Conservation (phyloP, 2,888 invertebrate genomes). For the Steinernema carpocapsae region DNA sequence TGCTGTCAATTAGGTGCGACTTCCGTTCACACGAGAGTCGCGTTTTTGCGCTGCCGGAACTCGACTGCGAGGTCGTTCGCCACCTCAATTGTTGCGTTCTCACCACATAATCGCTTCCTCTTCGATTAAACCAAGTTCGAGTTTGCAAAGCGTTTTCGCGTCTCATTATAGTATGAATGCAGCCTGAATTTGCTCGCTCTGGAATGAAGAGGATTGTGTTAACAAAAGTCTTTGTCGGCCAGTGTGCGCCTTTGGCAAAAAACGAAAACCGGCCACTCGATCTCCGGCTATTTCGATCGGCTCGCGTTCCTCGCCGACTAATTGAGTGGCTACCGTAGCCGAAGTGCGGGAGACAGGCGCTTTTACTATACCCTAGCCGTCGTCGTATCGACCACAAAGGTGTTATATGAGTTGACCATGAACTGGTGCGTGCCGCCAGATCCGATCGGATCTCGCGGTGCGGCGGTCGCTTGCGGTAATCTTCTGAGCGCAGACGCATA, state of each 20-base stretch:
- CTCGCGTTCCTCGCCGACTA: slow-evolving; percentile 14
- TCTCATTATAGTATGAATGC: not conserved
- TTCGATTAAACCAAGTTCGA: no score
- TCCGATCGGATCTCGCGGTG: slow-evolving; percentile 3
- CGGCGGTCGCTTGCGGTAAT: slow-evolving; percentile 24
- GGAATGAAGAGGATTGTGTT: slow-evolving; percentile 10
- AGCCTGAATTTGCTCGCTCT: not conserved
- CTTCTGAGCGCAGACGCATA: slow-evolving; percentile 22
- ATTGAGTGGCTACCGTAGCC: slow-evolving; percentile 16
- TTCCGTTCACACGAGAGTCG: slow-evolving; percentile 26
- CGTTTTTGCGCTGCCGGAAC: slow-evolving; percentile 13
- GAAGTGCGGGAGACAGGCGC: not conserved
- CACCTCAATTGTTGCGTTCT: not conserved
- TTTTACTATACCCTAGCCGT: not conserved
- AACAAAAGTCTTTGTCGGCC: slow-evolving; percentile 9
- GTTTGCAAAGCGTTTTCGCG: not conserved
- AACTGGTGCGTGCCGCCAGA: slow-evolving; percentile 23
- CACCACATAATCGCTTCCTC: not conserved
- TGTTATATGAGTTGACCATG: slow-evolving; percentile 19
- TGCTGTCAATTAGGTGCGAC: slow-evolving; percentile 19
- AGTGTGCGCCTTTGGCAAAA: not conserved
- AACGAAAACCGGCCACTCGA: no score
- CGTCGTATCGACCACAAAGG: not conserved
- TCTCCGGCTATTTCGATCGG: no score
- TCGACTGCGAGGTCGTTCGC: not conserved